These are phyloP conservation scores for Malacoctenus gilli DNA, from an alignment of 2,797 vertebrate species.

Conservation along the genomic window DNA sequence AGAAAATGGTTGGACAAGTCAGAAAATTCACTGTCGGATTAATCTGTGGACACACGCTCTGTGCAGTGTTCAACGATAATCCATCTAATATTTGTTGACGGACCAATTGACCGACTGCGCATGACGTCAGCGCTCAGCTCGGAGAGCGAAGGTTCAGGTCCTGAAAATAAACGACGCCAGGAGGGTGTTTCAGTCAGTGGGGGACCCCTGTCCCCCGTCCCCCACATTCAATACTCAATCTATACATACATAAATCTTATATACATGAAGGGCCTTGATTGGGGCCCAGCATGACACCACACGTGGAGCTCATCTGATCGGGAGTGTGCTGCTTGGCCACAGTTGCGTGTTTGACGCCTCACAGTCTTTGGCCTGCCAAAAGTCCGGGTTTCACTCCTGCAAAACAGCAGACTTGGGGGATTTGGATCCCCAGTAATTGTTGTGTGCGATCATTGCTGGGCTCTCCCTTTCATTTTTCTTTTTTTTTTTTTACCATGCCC, in stretches of 20 bases:
- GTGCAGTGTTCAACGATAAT: too few relatives aligned
- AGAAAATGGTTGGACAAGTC: too few relatives aligned
- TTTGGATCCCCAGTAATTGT: conserved; percentile 70
- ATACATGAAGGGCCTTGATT: conserved; percentile 69
- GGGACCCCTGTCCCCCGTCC: too few relatives aligned
- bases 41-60: too few relatives aligned
- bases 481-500: conserved; percentile 51
- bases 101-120: too few relatives aligned
- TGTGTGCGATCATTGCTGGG: conserved; percentile 67
- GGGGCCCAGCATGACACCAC: conserved; percentile 64
- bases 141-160: too few relatives aligned
- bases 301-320: conserved; percentile 68
- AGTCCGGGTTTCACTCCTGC: conserved; percentile 67
- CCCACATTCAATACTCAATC: not conserved
- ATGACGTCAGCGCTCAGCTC: too few relatives aligned
- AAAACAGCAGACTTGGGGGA: conserved; percentile 66
- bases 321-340: conserved; percentile 70
- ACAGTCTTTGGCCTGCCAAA: conserved; percentile 60
- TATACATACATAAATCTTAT: too few relatives aligned
- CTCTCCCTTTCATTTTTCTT: conserved; percentile 51
- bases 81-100: too few relatives aligned
- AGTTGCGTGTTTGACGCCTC: conserved; percentile 57
- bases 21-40: too few relatives aligned
- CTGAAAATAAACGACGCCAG: not conserved
- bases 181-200: not conserved